These are phyloP conservation scores for Gila robusta DNA, from an alignment of 2,797 vertebrate species.

Conservation along the genomic window DNA sequence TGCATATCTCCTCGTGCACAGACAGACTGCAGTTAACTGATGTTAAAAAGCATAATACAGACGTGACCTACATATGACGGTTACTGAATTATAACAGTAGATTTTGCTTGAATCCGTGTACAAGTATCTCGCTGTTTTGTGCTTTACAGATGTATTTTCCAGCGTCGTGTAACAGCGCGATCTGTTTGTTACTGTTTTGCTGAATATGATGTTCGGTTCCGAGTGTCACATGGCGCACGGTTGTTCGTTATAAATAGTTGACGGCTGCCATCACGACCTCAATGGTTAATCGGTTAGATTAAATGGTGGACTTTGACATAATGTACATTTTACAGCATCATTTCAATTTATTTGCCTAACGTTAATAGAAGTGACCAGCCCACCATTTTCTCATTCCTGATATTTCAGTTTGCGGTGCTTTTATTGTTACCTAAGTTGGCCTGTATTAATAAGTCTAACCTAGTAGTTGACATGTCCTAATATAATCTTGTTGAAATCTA, in stretches of 20 bases:
- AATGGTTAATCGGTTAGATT: not conserved
- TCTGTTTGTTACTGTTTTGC: not conserved
- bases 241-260: slow-evolving; percentile 18
- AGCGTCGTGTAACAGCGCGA: not conserved
- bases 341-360: not conserved
- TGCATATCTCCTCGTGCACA: not conserved
- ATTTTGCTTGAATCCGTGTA: not conserved
- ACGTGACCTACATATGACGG: not conserved
- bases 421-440: not conserved
- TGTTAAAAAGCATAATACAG: too few species aligned
- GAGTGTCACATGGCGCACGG: not conserved
- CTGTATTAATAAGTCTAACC: not conserved
- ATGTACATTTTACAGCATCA: not conserved
- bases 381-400: not conserved
- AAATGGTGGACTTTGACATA: not conserved
- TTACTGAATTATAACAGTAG: not conserved
- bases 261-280: not conserved
- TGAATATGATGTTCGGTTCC: not conserved
- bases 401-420: not conserved
- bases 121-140: not conserved
- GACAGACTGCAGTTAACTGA: not conserved
- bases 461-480: too few species aligned
- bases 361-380: not conserved
- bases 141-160: not conserved
- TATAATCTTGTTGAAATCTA: not conserved